Conservation (phyloP, 64 coral and sea anemone genomes). For the Montipora sp. region DNA sequence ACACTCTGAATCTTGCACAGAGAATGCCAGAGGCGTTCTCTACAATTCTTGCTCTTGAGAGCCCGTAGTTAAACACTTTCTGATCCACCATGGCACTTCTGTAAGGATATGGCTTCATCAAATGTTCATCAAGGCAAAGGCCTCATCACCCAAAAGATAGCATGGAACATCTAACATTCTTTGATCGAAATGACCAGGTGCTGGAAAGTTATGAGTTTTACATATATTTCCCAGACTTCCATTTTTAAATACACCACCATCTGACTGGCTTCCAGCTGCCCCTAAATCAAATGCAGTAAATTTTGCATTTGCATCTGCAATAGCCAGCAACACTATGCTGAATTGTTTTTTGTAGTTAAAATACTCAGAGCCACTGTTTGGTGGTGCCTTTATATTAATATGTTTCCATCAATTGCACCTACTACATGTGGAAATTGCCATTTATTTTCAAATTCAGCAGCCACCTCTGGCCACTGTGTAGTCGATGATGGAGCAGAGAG, state of each 20-base stretch:
- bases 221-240: not conserved
- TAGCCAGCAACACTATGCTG: slow-evolving; percentile 54
- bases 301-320: slow-evolving; percentile 61
- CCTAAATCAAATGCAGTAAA: slow-evolving; percentile 74
- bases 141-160: slow-evolving; percentile 33
- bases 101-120: slow-evolving; percentile 16
- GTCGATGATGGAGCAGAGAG: slow-evolving; percentile 19
- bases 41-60: slow-evolving; percentile 20
- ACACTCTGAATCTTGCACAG: slow-evolving; percentile 9
- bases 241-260: no score
- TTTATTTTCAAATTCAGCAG: slow-evolving; percentile 55
- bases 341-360: slow-evolving; percentile 68
- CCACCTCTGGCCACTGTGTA: slow-evolving; percentile 31
- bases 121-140: not conserved
- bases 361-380: slow-evolving; percentile 68
- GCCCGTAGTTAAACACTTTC: slow-evolving; percentile 17
- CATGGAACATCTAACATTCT: not conserved
- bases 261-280: not conserved
- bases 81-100: not conserved
- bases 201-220: slow-evolving; percentile 2
- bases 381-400: slow-evolving; percentile 65
- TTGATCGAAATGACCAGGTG: not conserved
- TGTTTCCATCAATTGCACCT: slow-evolving; percentile 60
- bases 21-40: slow-evolving; percentile 69
- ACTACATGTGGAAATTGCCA: slow-evolving; percentile 71